Evolutionary conservation across 2,888 invertebrate species (phyloP).

Genomic region (Caenorhabditis uteleia): DNA sequence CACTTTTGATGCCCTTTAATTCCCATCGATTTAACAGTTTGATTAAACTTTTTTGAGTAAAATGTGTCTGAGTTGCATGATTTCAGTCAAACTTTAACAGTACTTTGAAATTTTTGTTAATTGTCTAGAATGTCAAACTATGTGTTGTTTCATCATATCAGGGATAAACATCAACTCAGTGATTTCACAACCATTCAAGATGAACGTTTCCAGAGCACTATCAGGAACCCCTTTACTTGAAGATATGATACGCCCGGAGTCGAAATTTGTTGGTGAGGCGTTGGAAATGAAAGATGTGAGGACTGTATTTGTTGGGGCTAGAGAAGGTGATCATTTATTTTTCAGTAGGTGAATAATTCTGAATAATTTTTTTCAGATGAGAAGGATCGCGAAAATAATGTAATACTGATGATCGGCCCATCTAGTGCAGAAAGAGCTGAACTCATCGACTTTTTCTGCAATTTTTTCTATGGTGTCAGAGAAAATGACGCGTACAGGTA

Average conservation of each 20-base stretch:
- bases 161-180: too few relatives aligned
- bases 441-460: constrained; percentile 59
- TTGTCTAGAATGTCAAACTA: too few relatives aligned
- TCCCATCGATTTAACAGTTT: too few relatives aligned
- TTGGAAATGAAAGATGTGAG: constrained; percentile 50
- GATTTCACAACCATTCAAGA: too few relatives aligned
- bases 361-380: constrained; percentile 36
- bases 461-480: constrained; percentile 54
- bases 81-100: too few relatives aligned
- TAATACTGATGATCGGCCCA: constrained; percentile 52
- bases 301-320: constrained; percentile 51
- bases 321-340: constrained; percentile 37
- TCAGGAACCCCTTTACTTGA: constrained; percentile 38
- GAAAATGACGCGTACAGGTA: constrained; percentile 33
- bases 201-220: constrained; percentile 36
- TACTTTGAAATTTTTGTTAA: too few relatives aligned
- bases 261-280: constrained; percentile 56
- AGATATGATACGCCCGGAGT: constrained; percentile 38
- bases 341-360: constrained; percentile 5
- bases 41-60: too few relatives aligned
- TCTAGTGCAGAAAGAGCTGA: constrained; percentile 47
- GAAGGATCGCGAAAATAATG: constrained; percentile 42
- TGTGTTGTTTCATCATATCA: too few relatives aligned
- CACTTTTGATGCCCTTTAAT: too few relatives aligned
- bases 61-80: too few relatives aligned